Percentiles rank a stretch among this genome's conserved stretches.
phyloP scores from a whole-genome alignment of 2,797 vertebrate species.

The Pangasius larnaudii region DNA sequence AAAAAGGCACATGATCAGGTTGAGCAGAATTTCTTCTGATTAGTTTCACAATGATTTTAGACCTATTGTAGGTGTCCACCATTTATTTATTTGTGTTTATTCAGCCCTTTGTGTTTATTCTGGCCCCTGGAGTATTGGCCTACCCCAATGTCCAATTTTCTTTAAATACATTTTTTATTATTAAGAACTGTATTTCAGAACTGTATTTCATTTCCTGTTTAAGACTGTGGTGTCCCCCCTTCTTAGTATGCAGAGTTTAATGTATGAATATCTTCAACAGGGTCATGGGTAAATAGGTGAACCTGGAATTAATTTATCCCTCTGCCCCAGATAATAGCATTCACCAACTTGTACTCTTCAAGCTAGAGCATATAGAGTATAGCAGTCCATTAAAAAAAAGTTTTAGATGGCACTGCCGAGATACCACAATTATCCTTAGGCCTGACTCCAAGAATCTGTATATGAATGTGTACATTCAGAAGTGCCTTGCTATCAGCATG shows the following conservation, averaged over 20 bases:
- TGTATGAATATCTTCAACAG: constrained; percentile 22
- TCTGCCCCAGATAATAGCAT: constrained; percentile 26
- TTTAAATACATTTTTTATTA: constrained; percentile 1
- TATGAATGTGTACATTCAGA: constrained; percentile 1
- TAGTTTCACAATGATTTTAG: not conserved
- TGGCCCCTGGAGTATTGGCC: not conserved
- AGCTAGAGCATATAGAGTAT: not conserved
- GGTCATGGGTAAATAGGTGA: constrained; percentile 32
- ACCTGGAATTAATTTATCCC: constrained; percentile 14
- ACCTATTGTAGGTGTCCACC: not conserved
- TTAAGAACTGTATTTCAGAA: constrained; percentile 3
- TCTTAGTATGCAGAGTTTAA: constrained; percentile 14
- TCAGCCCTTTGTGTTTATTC: constrained; percentile 1
- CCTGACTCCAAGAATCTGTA: not conserved
- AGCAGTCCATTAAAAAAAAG: constrained; percentile 14
- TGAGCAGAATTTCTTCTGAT: not conserved
- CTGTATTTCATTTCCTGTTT: constrained; percentile 7
- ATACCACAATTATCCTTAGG: not conserved
- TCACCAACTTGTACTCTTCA: constrained; percentile 9
- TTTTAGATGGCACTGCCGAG: not conserved
- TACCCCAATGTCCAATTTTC: not conserved
- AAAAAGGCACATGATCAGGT: constrained; percentile 7
- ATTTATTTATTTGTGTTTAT: not conserved
- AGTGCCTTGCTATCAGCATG: not conserved
- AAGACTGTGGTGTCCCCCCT: not conserved